phyloP scores from a whole-genome alignment of 2,113 vertebrate species.

The Sorex araneus region DNA sequence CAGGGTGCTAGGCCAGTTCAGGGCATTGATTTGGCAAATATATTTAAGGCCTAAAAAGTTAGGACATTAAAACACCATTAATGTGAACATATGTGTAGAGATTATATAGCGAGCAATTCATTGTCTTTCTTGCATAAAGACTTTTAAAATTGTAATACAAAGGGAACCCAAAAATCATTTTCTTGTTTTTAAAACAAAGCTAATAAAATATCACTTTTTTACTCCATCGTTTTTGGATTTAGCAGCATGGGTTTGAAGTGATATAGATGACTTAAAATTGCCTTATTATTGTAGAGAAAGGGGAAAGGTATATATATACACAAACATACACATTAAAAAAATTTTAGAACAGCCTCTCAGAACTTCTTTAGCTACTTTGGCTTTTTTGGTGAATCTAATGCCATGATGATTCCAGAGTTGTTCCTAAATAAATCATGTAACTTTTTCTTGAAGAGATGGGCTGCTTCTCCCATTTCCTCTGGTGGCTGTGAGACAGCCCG shows the following conservation, averaged over 20 bases:
- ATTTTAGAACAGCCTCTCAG: not conserved
- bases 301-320: not conserved
- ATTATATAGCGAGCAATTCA: not conserved
- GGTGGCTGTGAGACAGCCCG: not conserved
- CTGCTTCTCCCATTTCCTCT: not conserved
- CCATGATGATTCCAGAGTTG: not conserved
- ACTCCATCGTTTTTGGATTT: not conserved
- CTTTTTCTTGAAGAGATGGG: constrained; percentile 23
- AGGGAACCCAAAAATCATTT: constrained; percentile 36
- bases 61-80: not conserved
- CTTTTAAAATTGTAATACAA: not conserved
- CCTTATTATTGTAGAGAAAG: not conserved
- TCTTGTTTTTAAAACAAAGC: constrained; percentile 16
- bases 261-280: not conserved
- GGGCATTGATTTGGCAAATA: constrained; percentile 25
- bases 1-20: constrained; percentile 27
- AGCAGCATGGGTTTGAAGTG: not conserved
- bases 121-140: not conserved
- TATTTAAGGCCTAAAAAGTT: constrained; percentile 54
- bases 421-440: constrained; percentile 31
- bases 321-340: too few species aligned
- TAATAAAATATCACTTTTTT: constrained; percentile 20
- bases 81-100: not conserved
- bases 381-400: constrained; percentile 15
- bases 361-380: not conserved